Base-by-base conservation (phyloP, 1,140 invertebrate genomes). In the Thaumatotibia leucotreta region DNA sequence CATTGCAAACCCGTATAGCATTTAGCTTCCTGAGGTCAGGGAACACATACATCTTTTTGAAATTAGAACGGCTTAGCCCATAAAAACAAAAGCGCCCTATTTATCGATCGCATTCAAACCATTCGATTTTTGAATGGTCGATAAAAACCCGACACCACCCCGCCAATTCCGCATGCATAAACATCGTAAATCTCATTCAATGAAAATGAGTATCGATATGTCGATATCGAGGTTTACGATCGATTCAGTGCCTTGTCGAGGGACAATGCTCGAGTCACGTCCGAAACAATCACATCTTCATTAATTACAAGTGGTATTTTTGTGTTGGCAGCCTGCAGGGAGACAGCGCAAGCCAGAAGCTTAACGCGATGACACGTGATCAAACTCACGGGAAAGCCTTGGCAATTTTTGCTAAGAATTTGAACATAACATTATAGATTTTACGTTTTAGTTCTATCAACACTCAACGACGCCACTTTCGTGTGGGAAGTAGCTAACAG, bases 251-350 rank as follows among this genome's bases (percentile, higher is more conserved):
- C 80, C 79, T 79, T 79, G 81, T 84, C 78, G 79, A 80, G 78
- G 76, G 73, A 83, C 82, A 84, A 83, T 79, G 76, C 73, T 72
- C 70, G 69, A 74, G 75, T 69, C 77, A 76, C 75, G 76, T 82
- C 75, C 71, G 69, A 85, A 81, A 88, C 87, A 88, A 88, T 90
- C 86, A 89, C 87, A 90, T 90, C 87, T 90, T 90, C 84, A 90
- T 90, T 90, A 88, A 90, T 90, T 88, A 85, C 81, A 52, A 35
- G 61, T 75, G 75, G 80, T 80, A 83, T 90, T 82, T 84, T 83
- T 76, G 72, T 74, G 74, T 82, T 79, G 73, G 68, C 65, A 66
- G 66, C 66, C 61, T 61, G 54, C 33, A 29, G 63, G 52, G 27
- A 14, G 24, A 29, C 14, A 58, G 23, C 50, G 20, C 50, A 58